Base-by-base conservation (phyloP, 2,888 invertebrate species). In the Yponomeuta plumbellus region DNA sequence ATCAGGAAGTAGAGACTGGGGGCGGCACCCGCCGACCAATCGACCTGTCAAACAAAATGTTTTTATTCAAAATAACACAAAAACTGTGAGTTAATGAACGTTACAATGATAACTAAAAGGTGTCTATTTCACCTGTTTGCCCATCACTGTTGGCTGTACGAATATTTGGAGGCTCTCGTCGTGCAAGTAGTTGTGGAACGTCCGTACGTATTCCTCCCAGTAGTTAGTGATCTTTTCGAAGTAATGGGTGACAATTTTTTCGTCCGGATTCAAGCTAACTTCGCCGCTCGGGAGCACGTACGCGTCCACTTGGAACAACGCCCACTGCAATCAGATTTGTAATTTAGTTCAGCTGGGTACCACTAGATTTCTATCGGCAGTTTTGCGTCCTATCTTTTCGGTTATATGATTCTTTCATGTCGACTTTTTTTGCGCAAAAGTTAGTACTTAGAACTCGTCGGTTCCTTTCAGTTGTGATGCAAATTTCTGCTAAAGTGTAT, bases 121-220 rank as follows among this genome's bases (percentile, higher is more conserved):
- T 20, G 17, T 56, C 68, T 94, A 89, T 59, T 96, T 95, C 72
- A 97, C 96, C 76, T 94, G 93, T 75, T 96, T 95, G 21, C 95
- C 95, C 92, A 97, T 96, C 69, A 97, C 95, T 21, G 95, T 93
- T 0, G 97, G 97, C 93, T 95, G 94, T 3, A 96, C 96, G 74
- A 97, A 97, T 66, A 94, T 93, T 73, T 93, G 91, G 74, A 95
- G 94, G 23, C 91, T 81, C 1, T 93, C 86, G 73, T 97, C 97
- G 57, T 94, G 93, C 0, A 97, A 92, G 67, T 95, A 94, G 68
- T 95, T 94, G 71, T 93, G 92, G 23, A 96, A 93, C n/a, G 91
- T 92, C 23, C 93, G 88, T 0, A 95, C 93, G 59, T 94, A 92
- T 74, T 95, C 94, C 70, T 93, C 92, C 94, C 95, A 95, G 68